phyloP scores from a whole-genome alignment of 2,113 vertebrate species.

The Aptenodytes patagonicus region DNA sequence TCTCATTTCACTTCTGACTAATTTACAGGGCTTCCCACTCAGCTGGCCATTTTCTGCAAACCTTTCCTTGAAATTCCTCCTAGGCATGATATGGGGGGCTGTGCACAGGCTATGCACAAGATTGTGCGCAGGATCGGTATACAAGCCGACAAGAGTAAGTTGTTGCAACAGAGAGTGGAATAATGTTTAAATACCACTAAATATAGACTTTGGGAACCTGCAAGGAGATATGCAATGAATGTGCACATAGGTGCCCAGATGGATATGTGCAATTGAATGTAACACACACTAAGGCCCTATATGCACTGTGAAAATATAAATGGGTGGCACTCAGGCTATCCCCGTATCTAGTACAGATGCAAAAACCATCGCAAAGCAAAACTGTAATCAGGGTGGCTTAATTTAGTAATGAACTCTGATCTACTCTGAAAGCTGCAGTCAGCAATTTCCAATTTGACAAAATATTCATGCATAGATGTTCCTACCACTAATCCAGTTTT shows the following conservation, averaged over 20 bases:
- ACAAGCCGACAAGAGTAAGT: background rate
- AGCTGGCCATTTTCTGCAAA: background rate
- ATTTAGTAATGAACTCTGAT: conserved; percentile 38
- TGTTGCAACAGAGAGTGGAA: background rate
- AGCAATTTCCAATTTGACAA: conserved; percentile 49
- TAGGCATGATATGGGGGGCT: background rate
- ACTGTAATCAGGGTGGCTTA: conserved; percentile 15
- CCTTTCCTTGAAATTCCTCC: background rate
- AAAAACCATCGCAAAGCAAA: background rate
- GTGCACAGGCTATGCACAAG: background rate
- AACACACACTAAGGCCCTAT: background rate
- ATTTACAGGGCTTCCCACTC: background rate
- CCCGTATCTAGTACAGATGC: background rate
- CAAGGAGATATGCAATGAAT: background rate
- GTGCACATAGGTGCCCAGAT: background rate
- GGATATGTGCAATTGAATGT: background rate
- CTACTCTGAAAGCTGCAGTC: background rate
- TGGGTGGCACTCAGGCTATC: background rate
- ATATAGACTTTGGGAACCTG: background rate
- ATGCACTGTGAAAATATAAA: background rate
- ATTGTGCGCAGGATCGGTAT: background rate
- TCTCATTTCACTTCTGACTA: background rate
- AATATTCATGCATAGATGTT: conserved; percentile 9
- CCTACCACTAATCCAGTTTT: background rate
- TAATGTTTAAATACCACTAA: background rate